Base-by-base conservation (phyloP, 1,140 invertebrate genomes). In the Panonychus citri region DNA sequence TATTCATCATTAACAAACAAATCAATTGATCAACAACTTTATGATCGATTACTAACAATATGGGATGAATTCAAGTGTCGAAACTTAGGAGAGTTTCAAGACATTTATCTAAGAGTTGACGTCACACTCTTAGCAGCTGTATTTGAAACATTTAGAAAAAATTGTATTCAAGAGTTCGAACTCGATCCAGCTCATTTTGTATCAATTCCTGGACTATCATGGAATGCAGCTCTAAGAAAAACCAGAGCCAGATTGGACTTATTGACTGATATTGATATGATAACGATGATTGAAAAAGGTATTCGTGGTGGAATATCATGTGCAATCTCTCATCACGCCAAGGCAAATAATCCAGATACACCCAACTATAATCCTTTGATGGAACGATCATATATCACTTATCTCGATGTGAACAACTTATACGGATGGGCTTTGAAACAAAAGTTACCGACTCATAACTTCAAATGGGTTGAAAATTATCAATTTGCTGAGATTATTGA, bases 141-240 rank as follows among this genome's bases (percentile, higher is more conserved):
- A 34, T 34, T 34, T 12, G 30, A 34, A 12, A 34, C 5, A 5
- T 34, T 34, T 34, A 34, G 30, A 34, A 12, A 34, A 34, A 34
- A 7, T 5, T 34, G 7, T 17, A 19, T 46, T 7, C 7, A 5
- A 7, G 17, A 46, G 7, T 46, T 19, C 17, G 17, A 5, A 46
- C 17, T 62, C 73, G 66, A 68, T 59, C 62, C 64, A 1, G 54
- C 58, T 12, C 58, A 62, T 49, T 67, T 64, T 58, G 66, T 61
- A 52, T 62, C 61, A 12, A 15, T 58, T 0, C 63, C 62, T 8
- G 64, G 63, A 10, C 61, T 68, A 46, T 7, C 42, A 1, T 46
- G 42, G 42, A 7, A 5, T 10, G 42, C 24, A 10, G 50, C 63
- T 25, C 66, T 57, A 46, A 57, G 42, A 57, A 62, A 64, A 62